Evolutionary conservation across 2,888 invertebrate species (phyloP).

Genomic region (Trichopria drosophilae): DNA sequence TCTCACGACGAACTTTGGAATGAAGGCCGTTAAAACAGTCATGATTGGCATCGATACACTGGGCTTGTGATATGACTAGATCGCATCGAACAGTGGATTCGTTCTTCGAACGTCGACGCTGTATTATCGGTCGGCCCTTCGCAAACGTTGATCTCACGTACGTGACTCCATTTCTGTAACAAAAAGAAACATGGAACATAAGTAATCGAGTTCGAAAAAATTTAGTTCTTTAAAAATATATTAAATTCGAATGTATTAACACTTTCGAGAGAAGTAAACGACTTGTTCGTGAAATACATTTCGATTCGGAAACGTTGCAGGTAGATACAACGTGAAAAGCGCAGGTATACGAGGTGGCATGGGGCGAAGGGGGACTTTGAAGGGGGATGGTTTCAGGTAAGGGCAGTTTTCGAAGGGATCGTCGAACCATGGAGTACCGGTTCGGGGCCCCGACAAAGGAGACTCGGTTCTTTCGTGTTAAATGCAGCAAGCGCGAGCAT

Average conservation of each 20-base stretch:
- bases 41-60: no score
- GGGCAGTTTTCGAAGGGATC: constrained; percentile 34
- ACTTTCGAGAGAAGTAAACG: no score
- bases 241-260: no score
- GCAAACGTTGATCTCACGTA: no score
- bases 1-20: no score
- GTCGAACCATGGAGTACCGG: constrained; percentile 51
- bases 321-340: constrained; percentile 22
- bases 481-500: constrained; percentile 46
- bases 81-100: constrained; percentile 50
- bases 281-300: no score
- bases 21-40: no score
- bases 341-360: constrained; percentile 39
- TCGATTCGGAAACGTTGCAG: no score
- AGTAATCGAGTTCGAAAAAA: constrained; percentile 8
- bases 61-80: constrained; percentile 54
- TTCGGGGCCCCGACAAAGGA: constrained; percentile 54
- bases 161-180: constrained; percentile 43
- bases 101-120: no score
- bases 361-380: constrained; percentile 31
- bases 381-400: constrained; percentile 57
- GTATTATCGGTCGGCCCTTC: no score
- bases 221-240: background rate
- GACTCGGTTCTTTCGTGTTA: constrained; percentile 56
- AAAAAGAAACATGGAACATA: constrained; percentile 31